Percentiles rank a stretch among this genome's conserved stretches.
Evolutionary conservation across 1,140 invertebrate species (phyloP).

Genomic region (Megathymus violae): DNA sequence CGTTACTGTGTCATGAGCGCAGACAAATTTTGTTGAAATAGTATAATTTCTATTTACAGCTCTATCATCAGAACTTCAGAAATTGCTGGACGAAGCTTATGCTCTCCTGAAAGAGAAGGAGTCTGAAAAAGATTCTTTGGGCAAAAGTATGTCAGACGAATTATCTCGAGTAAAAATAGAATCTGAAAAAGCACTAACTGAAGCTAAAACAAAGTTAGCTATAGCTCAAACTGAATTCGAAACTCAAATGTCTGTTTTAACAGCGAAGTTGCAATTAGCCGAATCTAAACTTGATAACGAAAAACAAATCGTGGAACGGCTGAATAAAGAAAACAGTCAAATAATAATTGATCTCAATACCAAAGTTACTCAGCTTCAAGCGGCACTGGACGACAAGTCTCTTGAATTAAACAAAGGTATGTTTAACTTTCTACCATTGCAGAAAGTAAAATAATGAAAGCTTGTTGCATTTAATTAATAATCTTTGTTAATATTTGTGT

Average conservation of each 20-base stretch:
- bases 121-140: conserved; percentile 78
- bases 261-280: conserved; percentile 73
- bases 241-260: conserved; percentile 74
- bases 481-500: conserved; percentile 36
- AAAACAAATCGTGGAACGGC: conserved; percentile 79
- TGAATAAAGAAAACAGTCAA: conserved; percentile 78
- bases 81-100: conserved; percentile 80
- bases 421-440: conserved; percentile 14
- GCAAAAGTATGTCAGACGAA: conserved; percentile 81
- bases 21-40: conserved; percentile 32
- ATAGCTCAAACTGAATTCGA: conserved; percentile 79
- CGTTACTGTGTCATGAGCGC: too few relatives aligned
- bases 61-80: conserved; percentile 79
- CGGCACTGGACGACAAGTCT: conserved; percentile 77
- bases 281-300: conserved; percentile 78
- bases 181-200: conserved; percentile 75
- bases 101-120: conserved; percentile 80
- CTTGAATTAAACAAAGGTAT: conserved; percentile 81
- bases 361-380: conserved; percentile 77
- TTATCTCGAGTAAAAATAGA: conserved; percentile 70
- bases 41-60: conserved; percentile 57
- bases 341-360: conserved; percentile 75
- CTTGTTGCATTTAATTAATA: conserved; percentile 18
- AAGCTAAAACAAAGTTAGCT: conserved; percentile 77
- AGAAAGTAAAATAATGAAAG: too few relatives aligned